These are phyloP conservation scores for Octonoba sinensis DNA, from an alignment of 2,888 invertebrate species.

Conservation along the genomic window DNA sequence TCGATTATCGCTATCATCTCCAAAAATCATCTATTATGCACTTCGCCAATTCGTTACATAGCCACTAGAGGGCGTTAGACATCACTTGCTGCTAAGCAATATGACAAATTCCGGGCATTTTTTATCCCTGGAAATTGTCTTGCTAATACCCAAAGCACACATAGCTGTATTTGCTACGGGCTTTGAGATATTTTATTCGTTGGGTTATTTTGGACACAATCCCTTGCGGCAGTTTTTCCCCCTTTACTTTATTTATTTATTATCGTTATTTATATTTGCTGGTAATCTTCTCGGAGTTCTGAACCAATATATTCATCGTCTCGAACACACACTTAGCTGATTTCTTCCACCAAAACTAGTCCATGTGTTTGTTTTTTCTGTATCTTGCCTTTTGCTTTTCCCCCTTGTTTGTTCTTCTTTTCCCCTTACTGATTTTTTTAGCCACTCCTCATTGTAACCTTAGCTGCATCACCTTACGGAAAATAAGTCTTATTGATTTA, in stretches of 20 bases:
- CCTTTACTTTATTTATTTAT: slow-evolving; percentile 52
- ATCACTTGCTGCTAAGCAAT: too few species aligned
- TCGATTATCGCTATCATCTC: too few species aligned
- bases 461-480: slow-evolving; percentile 15
- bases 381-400: slow-evolving; percentile 5
- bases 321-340: slow-evolving; percentile 61
- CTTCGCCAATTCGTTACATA: too few species aligned
- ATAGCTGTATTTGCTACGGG: slow-evolving; percentile 1
- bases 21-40: too few species aligned
- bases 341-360: slow-evolving; percentile 50
- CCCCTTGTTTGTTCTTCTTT: slow-evolving; percentile 1
- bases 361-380: slow-evolving; percentile 4
- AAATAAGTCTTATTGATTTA: slow-evolving; percentile 60
- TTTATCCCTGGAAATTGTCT: too few species aligned
- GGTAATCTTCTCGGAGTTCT: slow-evolving; percentile 39
- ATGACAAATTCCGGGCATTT: too few species aligned
- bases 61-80: too few species aligned
- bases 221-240: slow-evolving; percentile 25
- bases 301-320: slow-evolving; percentile 57
- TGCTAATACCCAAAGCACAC: too few species aligned
- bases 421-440: background rate
- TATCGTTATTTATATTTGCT: slow-evolving; percentile 54
- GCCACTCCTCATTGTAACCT: too few species aligned
- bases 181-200: background rate
- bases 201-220: slow-evolving; percentile 51